Evolutionary conservation across 2,888 invertebrate genomes (phyloP), one percentile per base, ranked within the genome.

Genomic region (Tetanocera ferruginea): DNA sequence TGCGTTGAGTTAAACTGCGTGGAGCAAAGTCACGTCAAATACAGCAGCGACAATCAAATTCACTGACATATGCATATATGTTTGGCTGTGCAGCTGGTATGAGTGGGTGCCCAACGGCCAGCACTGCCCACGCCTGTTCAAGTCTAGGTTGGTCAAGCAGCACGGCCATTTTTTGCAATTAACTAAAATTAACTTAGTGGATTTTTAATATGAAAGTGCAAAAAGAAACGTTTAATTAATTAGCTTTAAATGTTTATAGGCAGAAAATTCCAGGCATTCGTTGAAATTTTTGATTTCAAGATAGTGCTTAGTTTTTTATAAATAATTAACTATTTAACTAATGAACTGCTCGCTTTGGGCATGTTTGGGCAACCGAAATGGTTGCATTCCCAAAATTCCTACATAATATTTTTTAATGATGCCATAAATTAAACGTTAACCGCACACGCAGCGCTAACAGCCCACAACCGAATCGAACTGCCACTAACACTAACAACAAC

Each of bases 331-430:
- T 14, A 43, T 43, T 1, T 2, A 43, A 14, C 11, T 43, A 43
- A 43, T 43, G 43, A 43, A 11, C 14, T 43, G 43, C 3, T 43
- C 2, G 43, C 43, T 43, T 3, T 2, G 1, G 43, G 43, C 43
- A 43, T 43, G 43, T 11, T 43, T 14, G 14, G 14, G 2, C 11
- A 43, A 11, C 43, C 43, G 43, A 23, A 23, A 57, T 57, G 19
- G 11, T 25, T 57, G 57, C 57, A 57, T 57, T 57, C 57, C 57
- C 19, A 57, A 57, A 57, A 57, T 57, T 57, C 57, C 57, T 25
- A 57, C 57, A 57, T 23, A 43, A 43, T 25, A 23, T 11, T 25
- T 57, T 57, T 25, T 9, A 57, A 57, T 25, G 19, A 9, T 57
- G 25, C 19, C 57, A 57, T 57, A 57, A 57, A 57, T 57, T 57